Evolutionary conservation across 2,888 invertebrate genomes (phyloP).

Genomic region (Tineola bisselliella): DNA sequence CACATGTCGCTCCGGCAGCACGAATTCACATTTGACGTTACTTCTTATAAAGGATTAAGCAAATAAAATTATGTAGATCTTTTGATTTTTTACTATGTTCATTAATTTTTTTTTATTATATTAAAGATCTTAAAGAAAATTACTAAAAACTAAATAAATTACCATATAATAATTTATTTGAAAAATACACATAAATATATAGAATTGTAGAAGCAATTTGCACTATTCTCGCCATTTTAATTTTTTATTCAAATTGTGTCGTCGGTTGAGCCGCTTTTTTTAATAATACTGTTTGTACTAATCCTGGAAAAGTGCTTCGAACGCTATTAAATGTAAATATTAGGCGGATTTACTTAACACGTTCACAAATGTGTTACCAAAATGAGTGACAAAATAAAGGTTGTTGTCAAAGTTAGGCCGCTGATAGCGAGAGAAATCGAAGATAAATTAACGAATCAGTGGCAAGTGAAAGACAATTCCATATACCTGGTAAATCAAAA

Average conservation of each 20-base stretch:
- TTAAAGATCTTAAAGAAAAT: too few relatives aligned
- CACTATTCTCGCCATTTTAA: too few relatives aligned
- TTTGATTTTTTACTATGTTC: background rate
- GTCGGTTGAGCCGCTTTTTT: background rate
- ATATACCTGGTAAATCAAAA: constrained; percentile 68
- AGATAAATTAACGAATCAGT: constrained; percentile 64
- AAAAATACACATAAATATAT: background rate
- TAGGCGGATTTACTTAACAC: background rate
- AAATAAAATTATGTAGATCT: too few relatives aligned
- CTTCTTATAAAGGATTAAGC: background rate
- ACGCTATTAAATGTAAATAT: background rate
- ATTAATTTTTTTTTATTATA: too few relatives aligned
- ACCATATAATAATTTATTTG: too few relatives aligned
- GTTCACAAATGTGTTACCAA: background rate
- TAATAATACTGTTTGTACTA: background rate
- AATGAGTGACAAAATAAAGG: constrained; percentile 76
- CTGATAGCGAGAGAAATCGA: constrained; percentile 72
- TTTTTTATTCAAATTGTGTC: background rate
- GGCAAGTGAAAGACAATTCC: constrained; percentile 70
- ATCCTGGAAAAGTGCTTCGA: background rate
- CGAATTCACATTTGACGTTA: background rate
- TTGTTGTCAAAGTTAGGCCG: constrained; percentile 79
- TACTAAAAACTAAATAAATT: too few relatives aligned
- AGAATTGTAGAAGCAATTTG: too few relatives aligned
- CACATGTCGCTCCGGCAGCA: background rate